Evolutionary conservation across 2,797 vertebrate species (phyloP).

Genomic region (Sebastes hopkinsi): DNA sequence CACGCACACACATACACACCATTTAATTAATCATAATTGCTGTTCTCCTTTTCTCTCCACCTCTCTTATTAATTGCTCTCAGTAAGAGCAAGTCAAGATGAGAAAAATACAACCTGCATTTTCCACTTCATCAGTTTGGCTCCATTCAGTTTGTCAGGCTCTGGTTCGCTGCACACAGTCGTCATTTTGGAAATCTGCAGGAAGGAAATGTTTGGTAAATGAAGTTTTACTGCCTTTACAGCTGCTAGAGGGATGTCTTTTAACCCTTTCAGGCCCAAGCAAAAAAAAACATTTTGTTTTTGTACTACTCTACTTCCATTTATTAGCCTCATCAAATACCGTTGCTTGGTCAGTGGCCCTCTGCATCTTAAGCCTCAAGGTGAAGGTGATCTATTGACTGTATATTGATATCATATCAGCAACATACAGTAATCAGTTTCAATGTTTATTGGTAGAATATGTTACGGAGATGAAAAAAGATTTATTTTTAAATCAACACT

Average conservation of each 20-base stretch:
- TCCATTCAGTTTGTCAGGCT: neutral
- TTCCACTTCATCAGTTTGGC: neutral
- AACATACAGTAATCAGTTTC: too few relatives aligned
- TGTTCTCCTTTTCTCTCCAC: neutral
- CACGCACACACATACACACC: neutral
- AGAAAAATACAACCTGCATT: constrained; percentile 17
- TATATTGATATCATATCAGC: too few relatives aligned
- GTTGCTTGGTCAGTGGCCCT: too few relatives aligned
- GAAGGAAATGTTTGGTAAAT: neutral
- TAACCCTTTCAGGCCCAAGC: neutral
- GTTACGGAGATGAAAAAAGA: too few relatives aligned
- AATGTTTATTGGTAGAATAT: too few relatives aligned
- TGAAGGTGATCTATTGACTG: too few relatives aligned
- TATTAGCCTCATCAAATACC: too few relatives aligned
- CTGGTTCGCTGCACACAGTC: neutral
- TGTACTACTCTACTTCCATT: neutral
- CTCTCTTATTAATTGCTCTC: constrained; percentile 24
- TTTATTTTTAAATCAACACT: too few relatives aligned
- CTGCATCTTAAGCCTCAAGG: too few relatives aligned
- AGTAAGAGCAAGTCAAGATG: constrained; percentile 1
- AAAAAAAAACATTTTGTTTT: neutral
- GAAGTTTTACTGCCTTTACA: neutral
- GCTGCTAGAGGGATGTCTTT: neutral
- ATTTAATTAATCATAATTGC: constrained; percentile 30
- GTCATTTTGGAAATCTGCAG: neutral